A percentile compares a stretch with the other conserved stretches of the same genome.
Conservation (phyloP, 2,797 vertebrate genomes). For the Sebastes melanostomus region DNA sequence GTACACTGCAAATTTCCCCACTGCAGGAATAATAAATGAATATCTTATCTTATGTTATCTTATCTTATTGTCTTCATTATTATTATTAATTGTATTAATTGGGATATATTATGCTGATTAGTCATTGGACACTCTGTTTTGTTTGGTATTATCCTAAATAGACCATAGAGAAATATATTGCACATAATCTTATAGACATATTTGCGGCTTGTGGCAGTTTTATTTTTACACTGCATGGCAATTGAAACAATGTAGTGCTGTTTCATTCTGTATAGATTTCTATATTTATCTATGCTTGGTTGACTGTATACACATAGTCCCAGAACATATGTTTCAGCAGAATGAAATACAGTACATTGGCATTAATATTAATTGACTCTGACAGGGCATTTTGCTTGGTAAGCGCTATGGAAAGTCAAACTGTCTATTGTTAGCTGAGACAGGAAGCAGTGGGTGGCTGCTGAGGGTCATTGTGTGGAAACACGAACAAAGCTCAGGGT, state of each 20-base stretch:
- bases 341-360: background rate
- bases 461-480: constrained; percentile 58
- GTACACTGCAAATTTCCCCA: too few relatives aligned
- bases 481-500: constrained; percentile 39
- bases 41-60: too few relatives aligned
- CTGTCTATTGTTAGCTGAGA: constrained; percentile 63
- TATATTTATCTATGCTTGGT: constrained; percentile 33
- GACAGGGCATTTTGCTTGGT: constrained; percentile 59
- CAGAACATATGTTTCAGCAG: constrained; percentile 15
- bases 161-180: background rate
- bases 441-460: constrained; percentile 69
- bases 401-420: constrained; percentile 43
- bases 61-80: background rate
- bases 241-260: background rate
- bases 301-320: background rate
- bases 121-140: background rate
- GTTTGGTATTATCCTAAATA: background rate
- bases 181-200: background rate
- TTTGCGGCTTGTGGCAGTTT: background rate
- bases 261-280: background rate
- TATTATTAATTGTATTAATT: background rate
- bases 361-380: constrained; percentile 49
- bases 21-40: too few relatives aligned
- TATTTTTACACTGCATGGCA: background rate
- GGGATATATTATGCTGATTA: background rate